Evolutionary conservation across 2,888 invertebrate genomes (phyloP).

Genomic region (Dicyrtomina minuta): DNA sequence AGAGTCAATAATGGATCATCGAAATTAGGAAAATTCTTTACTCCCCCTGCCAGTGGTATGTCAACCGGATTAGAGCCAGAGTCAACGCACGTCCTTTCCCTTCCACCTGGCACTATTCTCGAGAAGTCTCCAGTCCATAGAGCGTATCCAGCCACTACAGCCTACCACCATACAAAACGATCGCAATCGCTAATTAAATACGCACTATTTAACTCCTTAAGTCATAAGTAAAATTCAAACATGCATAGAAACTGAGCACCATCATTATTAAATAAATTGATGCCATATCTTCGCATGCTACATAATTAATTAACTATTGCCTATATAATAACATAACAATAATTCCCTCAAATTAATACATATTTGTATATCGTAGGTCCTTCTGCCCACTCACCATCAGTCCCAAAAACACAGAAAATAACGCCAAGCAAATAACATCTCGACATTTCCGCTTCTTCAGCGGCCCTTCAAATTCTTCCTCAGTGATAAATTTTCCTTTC

Average conservation of each 20-base stretch:
- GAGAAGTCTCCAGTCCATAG: slow-evolving; percentile 61
- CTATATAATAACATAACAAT: no score
- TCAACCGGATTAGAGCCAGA: not conserved
- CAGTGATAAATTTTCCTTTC: not conserved
- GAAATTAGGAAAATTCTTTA: not conserved
- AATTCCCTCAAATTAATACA: no score
- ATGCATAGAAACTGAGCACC: no score
- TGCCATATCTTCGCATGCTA: no score
- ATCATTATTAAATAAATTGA: no score
- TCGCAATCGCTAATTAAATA: slow-evolving; percentile 53
- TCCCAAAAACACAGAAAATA: slow-evolving; percentile 61
- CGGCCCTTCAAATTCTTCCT: slow-evolving; percentile 12
- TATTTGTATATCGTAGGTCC: no score
- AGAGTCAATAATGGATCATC: not conserved
- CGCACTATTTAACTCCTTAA: no score
- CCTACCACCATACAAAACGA: slow-evolving; percentile 54
- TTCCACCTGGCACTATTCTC: not conserved
- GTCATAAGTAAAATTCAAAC: no score
- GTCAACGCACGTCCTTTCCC: not conserved
- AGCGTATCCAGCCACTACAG: slow-evolving; percentile 58
- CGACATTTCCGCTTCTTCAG: slow-evolving; percentile 59
- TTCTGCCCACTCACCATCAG: slow-evolving; percentile 65
- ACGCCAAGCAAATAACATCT: slow-evolving; percentile 61
- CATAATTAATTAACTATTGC: no score
- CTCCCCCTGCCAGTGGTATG: not conserved